phyloP scores from a whole-genome alignment of 1,140 invertebrate species.

The Xylocopa sonorina region DNA sequence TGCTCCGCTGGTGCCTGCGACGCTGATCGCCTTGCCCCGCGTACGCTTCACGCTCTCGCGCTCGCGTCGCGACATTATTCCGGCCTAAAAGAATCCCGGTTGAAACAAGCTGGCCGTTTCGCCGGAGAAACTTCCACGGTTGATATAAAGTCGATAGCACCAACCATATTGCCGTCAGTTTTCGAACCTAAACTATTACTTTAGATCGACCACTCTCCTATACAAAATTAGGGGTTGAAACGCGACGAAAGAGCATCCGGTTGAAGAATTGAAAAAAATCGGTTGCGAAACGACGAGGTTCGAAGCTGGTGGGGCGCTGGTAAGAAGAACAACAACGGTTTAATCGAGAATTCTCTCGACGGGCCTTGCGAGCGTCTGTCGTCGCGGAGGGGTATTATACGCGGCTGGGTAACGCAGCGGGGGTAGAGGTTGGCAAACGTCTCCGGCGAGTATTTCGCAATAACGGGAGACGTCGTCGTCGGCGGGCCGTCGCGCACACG shows the following conservation, averaged over 20 bases:
- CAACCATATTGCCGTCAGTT: background rate
- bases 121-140: background rate
- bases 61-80: conserved; percentile 42
- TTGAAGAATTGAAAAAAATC: too few species aligned
- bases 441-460: conserved; percentile 52
- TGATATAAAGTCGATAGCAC: conserved; percentile 46
- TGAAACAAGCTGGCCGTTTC: background rate
- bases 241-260: too few species aligned
- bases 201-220: too few species aligned
- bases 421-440: conserved; percentile 30
- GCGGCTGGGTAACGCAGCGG: background rate
- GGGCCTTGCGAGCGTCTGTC: background rate
- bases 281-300: too few species aligned
- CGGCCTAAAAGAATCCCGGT: conserved; percentile 14
- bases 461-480: conserved; percentile 32
- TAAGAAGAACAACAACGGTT: background rate
- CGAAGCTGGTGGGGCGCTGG: too few species aligned
- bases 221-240: too few species aligned
- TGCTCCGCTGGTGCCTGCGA: conserved; percentile 43
- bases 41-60: conserved; percentile 48
- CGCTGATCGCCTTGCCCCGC: conserved; percentile 52
- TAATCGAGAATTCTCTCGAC: conserved; percentile 20
- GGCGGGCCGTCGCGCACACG: conserved; percentile 11
- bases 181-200: too few species aligned
- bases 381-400: background rate